Base-by-base conservation (phyloP, 2,888 invertebrate species). In the Microchrysa polita region DNA sequence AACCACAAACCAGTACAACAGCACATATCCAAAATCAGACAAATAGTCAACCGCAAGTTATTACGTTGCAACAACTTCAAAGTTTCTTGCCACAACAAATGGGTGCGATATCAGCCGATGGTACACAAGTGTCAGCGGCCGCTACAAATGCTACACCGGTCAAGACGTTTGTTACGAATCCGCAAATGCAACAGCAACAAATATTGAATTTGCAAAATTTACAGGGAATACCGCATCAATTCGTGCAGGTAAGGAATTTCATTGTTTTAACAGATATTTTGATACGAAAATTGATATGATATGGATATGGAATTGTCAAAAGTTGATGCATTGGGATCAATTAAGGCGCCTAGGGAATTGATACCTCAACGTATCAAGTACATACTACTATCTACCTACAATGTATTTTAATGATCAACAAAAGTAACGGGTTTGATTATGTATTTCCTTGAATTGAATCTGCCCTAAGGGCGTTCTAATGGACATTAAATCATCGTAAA, bases 181-280 rank as follows among this genome's bases (percentile, higher is more conserved):
- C 77, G 2, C 79, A 79, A 67, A 78, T 78, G 77, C 78, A 76
- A 27, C 78, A 77, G 44, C 79, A 78, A 60, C 78, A 79, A 76
- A 77, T 80, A 20, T 76, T 79, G 14, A 79, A 79, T 77, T 74
- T 80, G 65, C 77, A 78, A 74, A 78, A 77, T 76, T 44, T 78
- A 71, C 78, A 78, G 69, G 77, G 77, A 67, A 74, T 80, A 9
- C 80, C 80, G 55, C 80, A 80, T 61, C 80, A 80, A 74, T 79
- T 79, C 67, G 79, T 80, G 44, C 80, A 80, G 73, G 78, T 78
- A 72, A 57, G 42, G 69, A 69, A 48, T n/a, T n/a, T n/a, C n/a
- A n/a, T n/a, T n/a, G n/a, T n/a, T n/a, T n/a, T n/a, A n/a, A n/a
- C n/a, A n/a, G n/a, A n/a, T n/a, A n/a, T n/a, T n/a, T n/a, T n/a